phyloP scores from a whole-genome alignment of 2,888 invertebrate species.

The Nymphalis polychloros region DNA sequence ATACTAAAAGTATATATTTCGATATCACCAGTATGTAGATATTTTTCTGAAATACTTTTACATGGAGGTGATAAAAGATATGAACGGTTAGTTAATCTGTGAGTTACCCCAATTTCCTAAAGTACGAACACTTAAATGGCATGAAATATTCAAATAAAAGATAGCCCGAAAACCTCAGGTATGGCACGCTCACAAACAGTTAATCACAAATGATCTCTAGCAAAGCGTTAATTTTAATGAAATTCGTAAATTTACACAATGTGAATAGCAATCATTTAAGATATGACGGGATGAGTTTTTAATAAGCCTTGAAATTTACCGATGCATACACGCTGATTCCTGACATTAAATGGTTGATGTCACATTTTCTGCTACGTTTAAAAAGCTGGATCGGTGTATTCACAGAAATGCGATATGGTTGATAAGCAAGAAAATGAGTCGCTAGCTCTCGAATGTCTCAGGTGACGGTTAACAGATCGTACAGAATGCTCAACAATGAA shows the following conservation, averaged over 20 bases:
- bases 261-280: background rate
- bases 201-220: constrained; percentile 56
- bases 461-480: background rate
- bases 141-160: constrained; percentile 13
- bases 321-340: constrained; percentile 10
- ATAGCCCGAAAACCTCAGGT: constrained; percentile 48
- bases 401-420: background rate
- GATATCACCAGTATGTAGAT: background rate
- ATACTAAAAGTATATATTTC: background rate
- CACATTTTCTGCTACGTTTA: background rate
- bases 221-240: constrained; percentile 23
- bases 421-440: background rate
- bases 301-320: constrained; percentile 7
- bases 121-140: constrained; percentile 10
- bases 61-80: constrained; percentile 12
- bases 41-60: constrained; percentile 10
- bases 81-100: constrained; percentile 28
- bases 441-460: too few relatives aligned
- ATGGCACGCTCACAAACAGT: constrained; percentile 73
- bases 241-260: background rate
- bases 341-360: background rate
- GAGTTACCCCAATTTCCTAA: constrained; percentile 18
- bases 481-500: background rate
- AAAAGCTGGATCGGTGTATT: background rate
- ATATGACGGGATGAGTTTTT: constrained; percentile 4